These are phyloP conservation scores for Rhagologus leucostigma DNA, from an alignment of 2,113 vertebrate genomes.

Conservation along the genomic window DNA sequence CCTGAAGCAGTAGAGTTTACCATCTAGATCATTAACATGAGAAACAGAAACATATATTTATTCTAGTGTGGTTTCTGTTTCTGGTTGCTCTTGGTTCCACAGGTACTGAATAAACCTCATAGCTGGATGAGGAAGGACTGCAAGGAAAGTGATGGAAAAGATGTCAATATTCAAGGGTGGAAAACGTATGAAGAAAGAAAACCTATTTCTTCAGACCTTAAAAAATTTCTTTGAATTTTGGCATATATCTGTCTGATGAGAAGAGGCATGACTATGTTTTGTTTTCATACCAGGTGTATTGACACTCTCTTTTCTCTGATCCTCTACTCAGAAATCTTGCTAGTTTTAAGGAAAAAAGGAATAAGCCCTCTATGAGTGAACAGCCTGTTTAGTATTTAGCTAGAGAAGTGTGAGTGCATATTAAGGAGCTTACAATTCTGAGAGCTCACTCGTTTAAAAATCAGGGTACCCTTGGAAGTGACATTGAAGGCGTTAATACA, in stretches of 20 bases:
- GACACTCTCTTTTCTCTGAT: not conserved
- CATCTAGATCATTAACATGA: not conserved
- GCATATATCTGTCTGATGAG: not conserved
- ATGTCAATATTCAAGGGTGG: not conserved
- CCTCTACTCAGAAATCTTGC: not conserved
- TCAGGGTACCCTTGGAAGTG: not conserved
- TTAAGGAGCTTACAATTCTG: not conserved
- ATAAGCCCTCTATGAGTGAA: not conserved
- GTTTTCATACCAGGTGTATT: not conserved
- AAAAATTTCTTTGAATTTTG: not conserved
- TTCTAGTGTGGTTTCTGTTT: not conserved
- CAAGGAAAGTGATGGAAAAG: not conserved
- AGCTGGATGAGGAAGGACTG: not conserved
- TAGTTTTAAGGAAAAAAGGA: not conserved
- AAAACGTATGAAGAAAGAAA: not conserved
- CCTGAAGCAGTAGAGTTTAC: not conserved
- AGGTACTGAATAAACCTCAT: not conserved
- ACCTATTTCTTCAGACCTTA: not conserved
- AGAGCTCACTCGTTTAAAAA: not conserved
- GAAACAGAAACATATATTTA: not conserved
- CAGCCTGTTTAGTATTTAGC: not conserved
- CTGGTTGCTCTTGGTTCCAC: not conserved
- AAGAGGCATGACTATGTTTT: not conserved
- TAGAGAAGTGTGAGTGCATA: not conserved
- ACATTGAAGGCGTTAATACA: conserved; percentile 9